These are phyloP conservation scores for Rissa tridactyla DNA, from an alignment of 2,113 vertebrate species.

Conservation along the genomic window DNA sequence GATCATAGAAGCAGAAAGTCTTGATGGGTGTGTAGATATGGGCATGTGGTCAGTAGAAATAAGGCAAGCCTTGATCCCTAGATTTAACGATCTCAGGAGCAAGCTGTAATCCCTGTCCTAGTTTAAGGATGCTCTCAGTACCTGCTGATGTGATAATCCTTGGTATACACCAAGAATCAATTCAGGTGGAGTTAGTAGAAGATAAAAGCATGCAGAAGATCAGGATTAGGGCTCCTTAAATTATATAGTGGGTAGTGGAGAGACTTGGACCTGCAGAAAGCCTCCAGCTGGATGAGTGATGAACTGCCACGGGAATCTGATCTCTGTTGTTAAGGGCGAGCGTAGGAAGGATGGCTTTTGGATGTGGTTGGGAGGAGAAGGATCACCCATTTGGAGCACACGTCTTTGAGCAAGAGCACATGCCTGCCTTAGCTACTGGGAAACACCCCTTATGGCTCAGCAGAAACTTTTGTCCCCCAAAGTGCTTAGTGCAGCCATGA, in stretches of 20 bases:
- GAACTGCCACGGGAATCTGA: not conserved
- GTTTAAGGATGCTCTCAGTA: not conserved
- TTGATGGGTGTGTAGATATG: not conserved
- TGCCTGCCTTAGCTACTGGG: not conserved
- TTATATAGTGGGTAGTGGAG: not conserved
- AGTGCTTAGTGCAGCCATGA: not conserved
- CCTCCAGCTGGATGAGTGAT: not conserved
- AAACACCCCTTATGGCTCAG: not conserved
- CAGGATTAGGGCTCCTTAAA: not conserved
- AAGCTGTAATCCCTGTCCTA: not conserved
- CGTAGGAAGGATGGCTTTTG: not conserved
- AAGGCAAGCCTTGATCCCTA: not conserved
- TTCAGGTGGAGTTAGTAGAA: not conserved
- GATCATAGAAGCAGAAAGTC: not conserved
- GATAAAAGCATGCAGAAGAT: not conserved
- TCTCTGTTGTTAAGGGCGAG: not conserved
- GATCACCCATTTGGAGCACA: not conserved
- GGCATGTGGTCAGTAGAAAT: not conserved
- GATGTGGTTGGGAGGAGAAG: not conserved
- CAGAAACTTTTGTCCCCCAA: not conserved
- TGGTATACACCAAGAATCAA: not conserved
- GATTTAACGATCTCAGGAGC: not conserved
- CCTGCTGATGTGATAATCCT: not conserved
- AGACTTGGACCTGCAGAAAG: not conserved
- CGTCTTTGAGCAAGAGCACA: accelerated